Evolutionary conservation across 2,113 vertebrate genomes (phyloP).

Genomic region (Nansenia antarctica): DNA sequence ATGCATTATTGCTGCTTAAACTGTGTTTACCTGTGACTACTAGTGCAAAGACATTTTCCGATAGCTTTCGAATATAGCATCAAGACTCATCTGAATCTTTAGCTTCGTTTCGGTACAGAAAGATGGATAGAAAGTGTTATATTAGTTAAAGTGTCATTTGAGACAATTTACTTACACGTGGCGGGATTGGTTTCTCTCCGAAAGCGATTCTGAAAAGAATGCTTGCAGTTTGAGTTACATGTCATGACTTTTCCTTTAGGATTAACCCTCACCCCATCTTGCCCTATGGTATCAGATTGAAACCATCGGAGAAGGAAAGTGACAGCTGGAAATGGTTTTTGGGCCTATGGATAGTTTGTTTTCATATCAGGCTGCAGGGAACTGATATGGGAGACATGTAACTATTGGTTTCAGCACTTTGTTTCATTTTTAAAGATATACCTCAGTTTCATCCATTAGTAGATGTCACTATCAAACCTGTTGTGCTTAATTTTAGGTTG

Average conservation of each 20-base stretch:
- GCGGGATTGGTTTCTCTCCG: constrained; percentile 59
- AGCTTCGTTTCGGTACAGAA: not conserved
- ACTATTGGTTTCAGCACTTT: constrained; percentile 42
- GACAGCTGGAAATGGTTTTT: constrained; percentile 81
- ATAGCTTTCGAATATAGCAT: not conserved
- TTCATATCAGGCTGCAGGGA: constrained; percentile 58
- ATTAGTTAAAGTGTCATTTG: constrained; percentile 39
- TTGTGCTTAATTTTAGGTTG: constrained; percentile 26
- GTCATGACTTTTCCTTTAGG: constrained; percentile 67
- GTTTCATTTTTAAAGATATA: not conserved
- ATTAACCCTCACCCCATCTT: constrained; percentile 70
- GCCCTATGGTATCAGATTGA: constrained; percentile 67
- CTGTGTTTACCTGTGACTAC: not conserved
- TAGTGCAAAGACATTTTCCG: too few relatives aligned
- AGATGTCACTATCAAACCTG: constrained; percentile 32
- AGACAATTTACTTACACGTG: constrained; percentile 47
- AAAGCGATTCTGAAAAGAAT: constrained; percentile 64
- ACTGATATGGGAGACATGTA: constrained; percentile 55
- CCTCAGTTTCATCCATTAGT: not conserved
- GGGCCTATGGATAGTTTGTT: constrained; percentile 67
- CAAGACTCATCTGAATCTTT: too few relatives aligned
- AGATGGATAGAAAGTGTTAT: not conserved
- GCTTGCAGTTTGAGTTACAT: constrained; percentile 70
- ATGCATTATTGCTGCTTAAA: not conserved
- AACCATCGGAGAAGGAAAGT: constrained; percentile 41